Evolutionary conservation across 2,113 vertebrate genomes (phyloP).

Genomic region (Halcyon senegalensis): DNA sequence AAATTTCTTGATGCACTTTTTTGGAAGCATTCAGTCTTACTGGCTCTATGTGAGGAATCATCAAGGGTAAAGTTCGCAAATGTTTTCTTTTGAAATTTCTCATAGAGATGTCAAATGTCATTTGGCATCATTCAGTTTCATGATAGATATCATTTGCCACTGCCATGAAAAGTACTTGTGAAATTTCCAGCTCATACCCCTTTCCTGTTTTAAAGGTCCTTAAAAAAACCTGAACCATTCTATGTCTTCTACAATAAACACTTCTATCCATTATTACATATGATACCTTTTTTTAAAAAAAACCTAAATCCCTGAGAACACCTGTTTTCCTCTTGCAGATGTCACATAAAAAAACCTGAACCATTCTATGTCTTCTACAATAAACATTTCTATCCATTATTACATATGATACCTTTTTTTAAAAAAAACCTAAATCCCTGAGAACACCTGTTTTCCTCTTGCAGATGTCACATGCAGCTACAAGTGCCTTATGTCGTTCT

Average conservation of each 20-base stretch:
- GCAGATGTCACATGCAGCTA: constrained; percentile 95
- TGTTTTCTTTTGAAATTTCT: not conserved
- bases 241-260: not conserved
- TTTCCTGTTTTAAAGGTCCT: not conserved
- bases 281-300: not conserved
- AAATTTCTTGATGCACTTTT: not conserved
- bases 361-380: not conserved
- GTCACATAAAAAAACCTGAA: not conserved
- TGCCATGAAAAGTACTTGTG: not conserved
- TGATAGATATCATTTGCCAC: not conserved
- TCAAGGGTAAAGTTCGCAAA: not conserved
- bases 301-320: not conserved
- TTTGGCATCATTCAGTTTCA: not conserved
- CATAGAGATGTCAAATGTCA: not conserved
- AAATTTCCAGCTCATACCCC: not conserved
- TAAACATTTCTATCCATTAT: not conserved
- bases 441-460: not conserved
- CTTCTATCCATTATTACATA: not conserved
- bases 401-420: not conserved
- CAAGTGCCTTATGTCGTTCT: constrained; percentile 96
- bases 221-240: not conserved
- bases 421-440: not conserved
- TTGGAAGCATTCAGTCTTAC: not conserved
- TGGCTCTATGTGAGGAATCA: not conserved
- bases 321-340: constrained; percentile 45